Conservation (phyloP, 2,113 vertebrate species). For the Lepus americanus region DNA sequence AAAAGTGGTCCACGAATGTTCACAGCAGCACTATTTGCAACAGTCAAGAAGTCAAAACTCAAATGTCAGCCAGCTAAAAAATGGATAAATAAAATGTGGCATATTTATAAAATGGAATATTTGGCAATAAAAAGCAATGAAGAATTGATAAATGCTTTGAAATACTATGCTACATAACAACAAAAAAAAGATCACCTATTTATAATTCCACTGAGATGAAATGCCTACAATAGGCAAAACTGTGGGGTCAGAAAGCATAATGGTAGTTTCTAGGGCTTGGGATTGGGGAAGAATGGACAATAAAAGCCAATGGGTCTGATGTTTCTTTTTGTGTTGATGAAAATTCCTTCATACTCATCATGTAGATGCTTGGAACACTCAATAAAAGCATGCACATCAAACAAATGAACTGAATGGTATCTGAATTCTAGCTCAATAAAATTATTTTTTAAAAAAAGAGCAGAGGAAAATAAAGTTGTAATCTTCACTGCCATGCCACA, state of each 20-base stretch:
- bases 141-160: not conserved
- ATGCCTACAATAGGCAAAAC: not conserved
- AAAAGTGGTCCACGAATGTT: not conserved
- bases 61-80: not conserved
- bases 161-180: not conserved
- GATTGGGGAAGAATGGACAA: not conserved
- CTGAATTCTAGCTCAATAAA: not conserved
- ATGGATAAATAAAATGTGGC: not conserved
- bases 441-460: not conserved
- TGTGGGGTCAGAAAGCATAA: not conserved
- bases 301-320: not conserved
- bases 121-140: not conserved
- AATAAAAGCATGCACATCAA: not conserved
- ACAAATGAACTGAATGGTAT: not conserved
- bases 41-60: not conserved
- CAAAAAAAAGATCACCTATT: not conserved
- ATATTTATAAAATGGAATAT: not conserved
- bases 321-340: not conserved
- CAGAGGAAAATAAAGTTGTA: not conserved
- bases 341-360: not conserved
- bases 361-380: not conserved
- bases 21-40: not conserved
- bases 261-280: not conserved
- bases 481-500: slow-evolving; percentile 31
- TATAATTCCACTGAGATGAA: not conserved